Evolutionary conservation across 2,113 vertebrate species (phyloP).

Genomic region (Hippocampus barbouri): DNA sequence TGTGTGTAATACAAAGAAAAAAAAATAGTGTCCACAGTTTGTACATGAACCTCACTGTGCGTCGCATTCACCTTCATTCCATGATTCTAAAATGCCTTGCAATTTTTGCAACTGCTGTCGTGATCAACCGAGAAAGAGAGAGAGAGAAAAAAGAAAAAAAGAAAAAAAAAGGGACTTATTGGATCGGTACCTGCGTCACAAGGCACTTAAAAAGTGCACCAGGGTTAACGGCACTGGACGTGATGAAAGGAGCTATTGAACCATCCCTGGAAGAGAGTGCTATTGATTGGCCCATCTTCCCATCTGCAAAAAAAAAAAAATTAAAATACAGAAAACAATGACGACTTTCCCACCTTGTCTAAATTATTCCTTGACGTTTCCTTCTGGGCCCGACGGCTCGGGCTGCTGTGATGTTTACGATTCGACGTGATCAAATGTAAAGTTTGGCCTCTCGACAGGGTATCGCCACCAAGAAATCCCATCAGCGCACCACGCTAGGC

Average conservation of each 20-base stretch:
- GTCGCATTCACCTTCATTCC: too few species aligned
- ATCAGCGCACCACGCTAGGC: background rate
- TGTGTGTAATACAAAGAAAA: too few species aligned
- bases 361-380: background rate
- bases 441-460: background rate
- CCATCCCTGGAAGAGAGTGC: background rate
- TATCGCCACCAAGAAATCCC: background rate
- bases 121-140: background rate
- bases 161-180: background rate
- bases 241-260: slow-evolving; percentile 4
- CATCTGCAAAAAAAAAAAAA: background rate
- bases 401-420: background rate
- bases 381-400: background rate
- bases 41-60: too few species aligned
- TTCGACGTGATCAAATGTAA: slow-evolving; percentile 3
- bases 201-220: background rate
- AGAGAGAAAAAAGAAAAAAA: background rate
- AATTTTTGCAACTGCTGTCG: background rate
- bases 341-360: background rate
- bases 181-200: background rate
- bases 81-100: background rate
- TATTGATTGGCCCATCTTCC: background rate
- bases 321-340: background rate
- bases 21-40: too few species aligned
- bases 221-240: background rate